Evolutionary conservation across 1,140 invertebrate genomes (phyloP).

Genomic region (Orchestia grillus): DNA sequence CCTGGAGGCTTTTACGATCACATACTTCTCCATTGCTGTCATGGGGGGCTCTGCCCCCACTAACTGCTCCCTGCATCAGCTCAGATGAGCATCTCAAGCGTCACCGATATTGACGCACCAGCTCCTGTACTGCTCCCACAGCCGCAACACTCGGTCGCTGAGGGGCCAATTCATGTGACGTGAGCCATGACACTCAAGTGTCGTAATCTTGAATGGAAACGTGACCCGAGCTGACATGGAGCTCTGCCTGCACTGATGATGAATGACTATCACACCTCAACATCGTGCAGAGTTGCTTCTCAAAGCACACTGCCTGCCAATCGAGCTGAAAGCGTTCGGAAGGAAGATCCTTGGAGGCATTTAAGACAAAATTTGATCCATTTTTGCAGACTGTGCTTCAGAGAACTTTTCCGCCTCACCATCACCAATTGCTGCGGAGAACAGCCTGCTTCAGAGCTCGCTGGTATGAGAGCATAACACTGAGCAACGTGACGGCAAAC

Average conservation of each 20-base stretch:
- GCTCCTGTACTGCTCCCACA: background rate
- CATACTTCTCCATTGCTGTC: slow-evolving; percentile 53
- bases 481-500: no score
- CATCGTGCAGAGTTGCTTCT: background rate
- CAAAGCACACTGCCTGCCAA: no score
- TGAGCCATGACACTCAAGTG: no score
- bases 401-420: no score
- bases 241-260: background rate
- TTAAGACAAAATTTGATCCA: no score
- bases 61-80: slow-evolving; percentile 30
- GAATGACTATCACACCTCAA: background rate
- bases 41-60: background rate
- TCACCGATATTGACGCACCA: slow-evolving; percentile 7
- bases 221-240: background rate
- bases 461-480: no score
- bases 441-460: no score
- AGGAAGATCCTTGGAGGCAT: no score
- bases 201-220: slow-evolving; percentile 1
- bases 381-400: no score
- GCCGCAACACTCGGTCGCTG: background rate
- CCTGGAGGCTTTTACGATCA: background rate
- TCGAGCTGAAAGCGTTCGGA: no score
- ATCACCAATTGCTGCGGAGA: no score
- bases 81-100: slow-evolving; percentile 7
- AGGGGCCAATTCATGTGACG: background rate